Evolutionary conservation across 2,888 invertebrate species (phyloP), one percentile per base, ranked within the genome.

Genomic region (Yponomeuta evonymella): DNA sequence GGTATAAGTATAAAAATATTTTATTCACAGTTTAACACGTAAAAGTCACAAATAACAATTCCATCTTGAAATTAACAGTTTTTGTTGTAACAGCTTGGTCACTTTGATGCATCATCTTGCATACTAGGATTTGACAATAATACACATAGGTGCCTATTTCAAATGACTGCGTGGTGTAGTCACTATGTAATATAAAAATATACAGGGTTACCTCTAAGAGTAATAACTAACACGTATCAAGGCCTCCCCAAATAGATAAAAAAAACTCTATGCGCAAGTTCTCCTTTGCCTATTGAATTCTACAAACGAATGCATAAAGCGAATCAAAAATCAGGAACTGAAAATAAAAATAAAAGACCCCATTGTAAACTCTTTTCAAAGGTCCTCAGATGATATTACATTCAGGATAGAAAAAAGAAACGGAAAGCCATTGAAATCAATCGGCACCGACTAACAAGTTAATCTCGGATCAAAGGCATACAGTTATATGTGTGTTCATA

Each of bases 381-480:
- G 36, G 43, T 43, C 36, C 23, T 48, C 15, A 48, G 23, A 67
- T 4, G 12, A 58, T 12, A 58, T 0, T 23, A 23, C 23, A 58
- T 58, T 58, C 36, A 43, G 23, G 23, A 23, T 10, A 15, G 43
- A 43, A 36, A 36, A 67, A 23, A 67, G 23, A 67, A n/a, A 67
- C 36, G 15, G 2, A 12, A 10, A 30, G 33, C 36, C 67, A 48
- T 48, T 67, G 67, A 67, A 48, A 67, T 67, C 67, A 48, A 67
- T 67, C 65, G 65, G 10, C 65, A 33, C 12, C 64, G 68, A 68
- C 68, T 48, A 51, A 68, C 48, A 68, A 30, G 68, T 68, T 68
- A 68, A 68, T 68, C 68, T 68, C 51, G 48, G 30, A 68, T 68
- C 51, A 68, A 51, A 29, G 29, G 51, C 23, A 68, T 29, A 51